These are phyloP conservation scores for Danio albolineatus DNA, from an alignment of 2,797 vertebrate species.

Conservation along the genomic window DNA sequence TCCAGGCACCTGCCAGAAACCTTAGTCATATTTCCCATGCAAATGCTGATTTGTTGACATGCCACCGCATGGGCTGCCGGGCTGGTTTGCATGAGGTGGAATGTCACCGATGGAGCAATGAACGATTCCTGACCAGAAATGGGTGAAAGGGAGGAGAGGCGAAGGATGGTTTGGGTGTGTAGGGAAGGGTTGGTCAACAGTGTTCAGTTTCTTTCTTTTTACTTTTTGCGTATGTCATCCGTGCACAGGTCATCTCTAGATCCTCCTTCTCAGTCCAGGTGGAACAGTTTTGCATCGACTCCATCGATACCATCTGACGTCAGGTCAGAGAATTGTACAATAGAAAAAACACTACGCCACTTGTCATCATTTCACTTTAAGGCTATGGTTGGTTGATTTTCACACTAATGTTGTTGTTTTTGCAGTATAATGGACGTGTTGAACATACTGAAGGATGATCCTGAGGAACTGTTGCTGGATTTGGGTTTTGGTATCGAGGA, in stretches of 20 bases:
- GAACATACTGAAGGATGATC: conserved; percentile 85
- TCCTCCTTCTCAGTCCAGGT: conserved; percentile 72
- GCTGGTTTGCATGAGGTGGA: conserved; percentile 70
- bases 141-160: conserved; percentile 17
- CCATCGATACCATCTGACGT: conserved; percentile 57
- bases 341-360: neutral
- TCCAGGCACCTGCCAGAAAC: conserved; percentile 64
- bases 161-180: conserved; percentile 1
- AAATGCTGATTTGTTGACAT: conserved; percentile 64
- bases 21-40: conserved; percentile 71
- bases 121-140: conserved; percentile 22
- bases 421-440: conserved; percentile 82
- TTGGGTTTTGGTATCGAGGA: conserved; percentile 91
- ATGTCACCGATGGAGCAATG: conserved; percentile 41
- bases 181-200: neutral
- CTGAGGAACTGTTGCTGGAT: conserved; percentile 89
- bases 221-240: conserved; percentile 15
- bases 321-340: conserved; percentile 72
- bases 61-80: conserved; percentile 31
- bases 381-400: neutral
- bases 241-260: conserved; percentile 64
- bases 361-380: neutral
- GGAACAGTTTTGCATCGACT: conserved; percentile 75
- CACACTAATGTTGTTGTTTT: neutral
- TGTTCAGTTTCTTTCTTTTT: neutral